Percentiles rank a stretch among this genome's conserved stretches.
Conservation (phyloP, 2,797 vertebrate genomes). For the Microctenopoma steveboyesi region DNA sequence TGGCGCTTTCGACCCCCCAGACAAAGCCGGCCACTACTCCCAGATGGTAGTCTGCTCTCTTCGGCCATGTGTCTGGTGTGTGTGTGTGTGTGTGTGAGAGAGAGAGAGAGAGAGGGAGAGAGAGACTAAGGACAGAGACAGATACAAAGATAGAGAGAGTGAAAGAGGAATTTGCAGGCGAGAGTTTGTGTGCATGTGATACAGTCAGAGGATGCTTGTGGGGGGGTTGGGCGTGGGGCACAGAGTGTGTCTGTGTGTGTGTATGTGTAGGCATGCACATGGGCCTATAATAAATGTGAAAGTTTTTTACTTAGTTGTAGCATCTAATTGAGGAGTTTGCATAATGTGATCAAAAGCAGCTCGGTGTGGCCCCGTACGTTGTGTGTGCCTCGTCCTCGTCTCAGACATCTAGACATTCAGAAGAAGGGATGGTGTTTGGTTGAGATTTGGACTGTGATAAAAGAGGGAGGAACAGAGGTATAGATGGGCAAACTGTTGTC, state of each 20-base stretch:
- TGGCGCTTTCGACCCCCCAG: constrained; percentile 69
- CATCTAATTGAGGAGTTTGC: constrained; percentile 29
- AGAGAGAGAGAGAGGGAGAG: constrained; percentile 60
- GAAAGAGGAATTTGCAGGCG: constrained; percentile 57
- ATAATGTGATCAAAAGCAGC: constrained; percentile 45
- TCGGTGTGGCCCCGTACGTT: constrained; percentile 29
- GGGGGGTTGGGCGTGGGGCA: neutral
- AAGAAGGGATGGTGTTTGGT: constrained; percentile 14
- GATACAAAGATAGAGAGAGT: constrained; percentile 59
- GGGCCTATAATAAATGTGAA: neutral
- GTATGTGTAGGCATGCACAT: neutral
- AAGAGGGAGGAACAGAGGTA: constrained; percentile 15
- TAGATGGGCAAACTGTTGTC: constrained; percentile 55
- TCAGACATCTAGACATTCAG: constrained; percentile 26
- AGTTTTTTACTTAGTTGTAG: constrained; percentile 11
- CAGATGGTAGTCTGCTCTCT: constrained; percentile 84
- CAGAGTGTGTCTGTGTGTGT: neutral
- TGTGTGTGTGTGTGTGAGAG: constrained; percentile 58
- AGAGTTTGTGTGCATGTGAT: constrained; percentile 40
- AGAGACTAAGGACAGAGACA: constrained; percentile 57
- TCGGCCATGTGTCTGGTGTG: constrained; percentile 79
- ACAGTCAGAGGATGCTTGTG: constrained; percentile 39
- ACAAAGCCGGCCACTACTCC: constrained; percentile 82
- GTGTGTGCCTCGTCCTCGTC: constrained; percentile 42
- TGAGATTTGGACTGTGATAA: constrained; percentile 3